Evolutionary conservation across 2,113 vertebrate species (phyloP).

Genomic region (Alces alces): DNA sequence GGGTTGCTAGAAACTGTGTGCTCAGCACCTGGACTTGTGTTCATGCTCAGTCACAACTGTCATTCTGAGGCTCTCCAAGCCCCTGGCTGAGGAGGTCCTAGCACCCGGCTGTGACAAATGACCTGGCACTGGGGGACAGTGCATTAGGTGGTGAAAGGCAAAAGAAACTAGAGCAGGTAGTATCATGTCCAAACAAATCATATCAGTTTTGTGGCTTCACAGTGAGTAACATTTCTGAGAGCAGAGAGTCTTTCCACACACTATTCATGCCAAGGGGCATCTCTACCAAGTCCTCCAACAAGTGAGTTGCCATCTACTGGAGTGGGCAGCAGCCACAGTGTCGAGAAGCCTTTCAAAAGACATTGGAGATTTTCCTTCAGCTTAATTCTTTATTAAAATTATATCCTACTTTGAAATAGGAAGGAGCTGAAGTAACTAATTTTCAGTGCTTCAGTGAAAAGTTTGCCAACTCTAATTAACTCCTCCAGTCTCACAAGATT

Average conservation of each 20-base stretch:
- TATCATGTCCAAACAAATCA: fast-evolving
- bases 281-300: background rate
- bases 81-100: background rate
- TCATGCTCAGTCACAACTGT: background rate
- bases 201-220: background rate
- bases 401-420: constrained; percentile 27
- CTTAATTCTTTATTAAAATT: constrained; percentile 39
- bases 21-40: background rate
- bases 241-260: fast-evolving
- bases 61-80: background rate
- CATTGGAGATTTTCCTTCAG: background rate
- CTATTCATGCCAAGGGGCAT: fast-evolving
- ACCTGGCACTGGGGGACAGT: background rate
- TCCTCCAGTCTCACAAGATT: constrained; percentile 31
- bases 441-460: constrained; percentile 34
- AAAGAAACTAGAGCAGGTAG: fast-evolving
- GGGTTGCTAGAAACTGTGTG: background rate
- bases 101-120: background rate
- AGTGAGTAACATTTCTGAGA: fast-evolving
- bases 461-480: constrained; percentile 54
- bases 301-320: too few relatives aligned
- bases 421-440: constrained; percentile 36
- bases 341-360: background rate
- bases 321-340: too few relatives aligned
- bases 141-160: background rate